Evolutionary conservation across 2,888 invertebrate genomes (phyloP).

Genomic region (Trachelus iudaicus): DNA sequence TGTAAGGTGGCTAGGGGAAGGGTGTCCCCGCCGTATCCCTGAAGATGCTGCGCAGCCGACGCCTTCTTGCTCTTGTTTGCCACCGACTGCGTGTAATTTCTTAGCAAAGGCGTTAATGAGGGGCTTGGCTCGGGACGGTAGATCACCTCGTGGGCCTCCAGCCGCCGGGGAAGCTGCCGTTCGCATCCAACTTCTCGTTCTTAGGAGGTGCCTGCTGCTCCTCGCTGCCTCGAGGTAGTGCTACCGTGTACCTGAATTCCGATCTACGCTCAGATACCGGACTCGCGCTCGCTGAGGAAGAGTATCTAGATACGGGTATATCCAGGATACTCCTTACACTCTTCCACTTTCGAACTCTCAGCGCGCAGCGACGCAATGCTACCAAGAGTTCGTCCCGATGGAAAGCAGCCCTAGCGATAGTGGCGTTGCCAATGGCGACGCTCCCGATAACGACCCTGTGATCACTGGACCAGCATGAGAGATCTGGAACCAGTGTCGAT

Average conservation of each 20-base stretch:
- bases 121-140: conserved; percentile 63
- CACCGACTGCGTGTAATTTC: conserved; percentile 65
- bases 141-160: conserved; percentile 50
- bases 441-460: not conserved
- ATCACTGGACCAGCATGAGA: not conserved
- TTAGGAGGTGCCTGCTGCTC: conserved; percentile 24
- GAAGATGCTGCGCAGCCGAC: conserved; percentile 45
- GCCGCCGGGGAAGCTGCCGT: conserved; percentile 28
- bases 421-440: not conserved
- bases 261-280: conserved; percentile 60
- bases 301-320: conserved; percentile 56
- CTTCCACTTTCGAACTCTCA: not conserved
- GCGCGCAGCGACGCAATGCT: not conserved
- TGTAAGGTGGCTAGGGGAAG: conserved; percentile 24
- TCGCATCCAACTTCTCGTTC: conserved; percentile 29
- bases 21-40: conserved; percentile 43
- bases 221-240: conserved; percentile 58
- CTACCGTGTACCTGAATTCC: conserved; percentile 64
- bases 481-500: not conserved
- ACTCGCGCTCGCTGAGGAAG: conserved; percentile 29
- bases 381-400: not conserved
- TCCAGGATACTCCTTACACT: conserved; percentile 45
- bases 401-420: not conserved
- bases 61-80: conserved; percentile 64
- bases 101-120: conserved; percentile 65